Evolutionary conservation across 2,797 vertebrate genomes (phyloP).

Genomic region (Carduelis carduelis): DNA sequence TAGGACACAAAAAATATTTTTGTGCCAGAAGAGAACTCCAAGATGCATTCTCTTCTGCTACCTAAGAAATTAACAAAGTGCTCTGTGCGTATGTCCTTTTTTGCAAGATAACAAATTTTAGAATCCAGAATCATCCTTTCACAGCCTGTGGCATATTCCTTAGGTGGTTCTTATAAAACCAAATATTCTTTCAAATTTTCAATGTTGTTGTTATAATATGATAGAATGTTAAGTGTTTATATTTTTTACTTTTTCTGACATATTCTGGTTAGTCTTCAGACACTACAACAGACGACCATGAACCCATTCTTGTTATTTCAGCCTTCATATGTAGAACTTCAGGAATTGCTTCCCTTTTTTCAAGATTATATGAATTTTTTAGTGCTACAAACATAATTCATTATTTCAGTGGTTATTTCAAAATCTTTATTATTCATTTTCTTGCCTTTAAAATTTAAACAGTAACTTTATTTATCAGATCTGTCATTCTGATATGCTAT

Average conservation of each 20-base stretch:
- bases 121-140: neutral
- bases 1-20: neutral
- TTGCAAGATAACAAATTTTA: neutral
- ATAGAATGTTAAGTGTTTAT: neutral
- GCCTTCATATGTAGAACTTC: neutral
- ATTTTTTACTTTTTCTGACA: neutral
- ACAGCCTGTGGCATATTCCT: neutral
- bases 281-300: rapidly evolving
- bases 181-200: neutral
- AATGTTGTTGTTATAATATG: neutral
- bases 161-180: neutral
- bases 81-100: neutral
- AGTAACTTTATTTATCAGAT: neutral
- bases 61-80: neutral
- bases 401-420: neutral
- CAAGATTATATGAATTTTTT: neutral
- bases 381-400: neutral
- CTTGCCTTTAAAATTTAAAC: neutral
- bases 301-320: neutral
- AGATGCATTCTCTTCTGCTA: neutral
- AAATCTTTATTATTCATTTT: neutral
- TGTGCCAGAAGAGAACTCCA: neutral
- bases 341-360: neutral
- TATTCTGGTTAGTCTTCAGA: neutral
- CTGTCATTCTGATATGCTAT: neutral